Evolutionary conservation across 1,140 invertebrate species (phyloP).

Genomic region (Eriosoma lanigerum): DNA sequence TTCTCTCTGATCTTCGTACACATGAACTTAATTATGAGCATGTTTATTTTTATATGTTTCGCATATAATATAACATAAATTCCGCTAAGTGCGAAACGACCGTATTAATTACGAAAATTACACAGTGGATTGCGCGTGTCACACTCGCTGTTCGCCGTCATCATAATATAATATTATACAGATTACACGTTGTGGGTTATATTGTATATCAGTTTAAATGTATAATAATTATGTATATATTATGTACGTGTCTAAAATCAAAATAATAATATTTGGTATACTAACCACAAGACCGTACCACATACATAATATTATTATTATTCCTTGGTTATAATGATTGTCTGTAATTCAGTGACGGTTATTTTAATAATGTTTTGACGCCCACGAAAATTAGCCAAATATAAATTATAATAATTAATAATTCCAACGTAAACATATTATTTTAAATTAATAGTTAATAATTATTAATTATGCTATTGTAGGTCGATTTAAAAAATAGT

Average conservation of each 20-base stretch:
- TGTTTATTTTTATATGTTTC: neutral
- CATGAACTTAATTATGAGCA: too few relatives aligned
- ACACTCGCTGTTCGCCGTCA: neutral
- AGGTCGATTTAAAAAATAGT: too few relatives aligned
- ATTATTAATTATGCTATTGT: too few relatives aligned
- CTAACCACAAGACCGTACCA: neutral
- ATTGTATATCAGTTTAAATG: too few relatives aligned
- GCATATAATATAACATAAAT: neutral
- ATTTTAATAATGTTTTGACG: neutral
- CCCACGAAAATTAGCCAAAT: neutral
- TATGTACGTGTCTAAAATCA: neutral
- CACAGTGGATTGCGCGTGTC: slow-evolving; percentile 12
- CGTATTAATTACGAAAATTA: slow-evolving; percentile 25
- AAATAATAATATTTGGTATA: neutral
- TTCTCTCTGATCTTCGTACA: too few relatives aligned
- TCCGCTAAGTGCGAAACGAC: neutral
- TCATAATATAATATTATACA: too few relatives aligned
- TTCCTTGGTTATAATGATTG: neutral
- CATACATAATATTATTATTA: too few relatives aligned
- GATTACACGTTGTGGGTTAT: too few relatives aligned
- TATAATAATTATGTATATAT: too few relatives aligned
- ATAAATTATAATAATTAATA: neutral
- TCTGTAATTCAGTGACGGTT: neutral
- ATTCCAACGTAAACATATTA: too few relatives aligned
- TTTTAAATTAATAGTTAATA: too few relatives aligned